phyloP scores from a whole-genome alignment of 2,888 invertebrate species.

The Danaus chrysippus region DNA sequence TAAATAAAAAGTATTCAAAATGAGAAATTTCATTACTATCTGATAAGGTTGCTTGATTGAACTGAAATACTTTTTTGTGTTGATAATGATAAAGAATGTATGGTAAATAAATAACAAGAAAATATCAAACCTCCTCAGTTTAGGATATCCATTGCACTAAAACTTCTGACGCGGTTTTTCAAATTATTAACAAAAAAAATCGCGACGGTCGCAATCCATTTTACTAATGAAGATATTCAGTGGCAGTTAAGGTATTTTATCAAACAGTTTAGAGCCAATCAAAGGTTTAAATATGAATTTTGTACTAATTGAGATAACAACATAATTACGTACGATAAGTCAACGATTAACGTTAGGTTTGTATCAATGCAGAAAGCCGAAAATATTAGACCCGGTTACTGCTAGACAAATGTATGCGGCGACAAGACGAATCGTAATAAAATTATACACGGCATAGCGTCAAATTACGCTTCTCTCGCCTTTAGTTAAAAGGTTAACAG shows the following conservation, averaged over 20 bases:
- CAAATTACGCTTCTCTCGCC: slow-evolving; percentile 78
- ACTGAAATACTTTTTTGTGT: slow-evolving; percentile 19
- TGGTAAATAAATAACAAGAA: slow-evolving; percentile 11
- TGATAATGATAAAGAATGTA: slow-evolving; percentile 22
- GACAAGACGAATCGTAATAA: slow-evolving; percentile 70
- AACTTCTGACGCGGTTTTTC: slow-evolving; percentile 8
- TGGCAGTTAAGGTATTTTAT: slow-evolving; percentile 50
- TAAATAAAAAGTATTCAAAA: slow-evolving; percentile 13
- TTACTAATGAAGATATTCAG: slow-evolving; percentile 35
- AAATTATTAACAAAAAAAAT: slow-evolving; percentile 20
- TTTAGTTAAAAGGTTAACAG: slow-evolving; percentile 80
- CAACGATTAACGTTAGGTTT: slow-evolving; percentile 51
- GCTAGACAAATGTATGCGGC: slow-evolving; percentile 60
- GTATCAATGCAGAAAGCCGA: slow-evolving; percentile 47
- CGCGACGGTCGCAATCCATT: slow-evolving; percentile 27
- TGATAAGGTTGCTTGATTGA: slow-evolving; percentile 29
- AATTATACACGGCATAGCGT: slow-evolving; percentile 77
- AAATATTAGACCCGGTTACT: slow-evolving; percentile 43
- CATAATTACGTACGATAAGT: slow-evolving; percentile 67
- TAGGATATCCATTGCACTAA: slow-evolving; percentile 20
- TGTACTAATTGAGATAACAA: slow-evolving; percentile 69
- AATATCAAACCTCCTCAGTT: slow-evolving; percentile 22
- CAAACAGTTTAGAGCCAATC: slow-evolving; percentile 69
- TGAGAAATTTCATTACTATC: slow-evolving; percentile 26
- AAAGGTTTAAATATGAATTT: slow-evolving; percentile 69